phyloP scores from a whole-genome alignment of 2,113 vertebrate species.

The Balaenoptera acutorostrata region DNA sequence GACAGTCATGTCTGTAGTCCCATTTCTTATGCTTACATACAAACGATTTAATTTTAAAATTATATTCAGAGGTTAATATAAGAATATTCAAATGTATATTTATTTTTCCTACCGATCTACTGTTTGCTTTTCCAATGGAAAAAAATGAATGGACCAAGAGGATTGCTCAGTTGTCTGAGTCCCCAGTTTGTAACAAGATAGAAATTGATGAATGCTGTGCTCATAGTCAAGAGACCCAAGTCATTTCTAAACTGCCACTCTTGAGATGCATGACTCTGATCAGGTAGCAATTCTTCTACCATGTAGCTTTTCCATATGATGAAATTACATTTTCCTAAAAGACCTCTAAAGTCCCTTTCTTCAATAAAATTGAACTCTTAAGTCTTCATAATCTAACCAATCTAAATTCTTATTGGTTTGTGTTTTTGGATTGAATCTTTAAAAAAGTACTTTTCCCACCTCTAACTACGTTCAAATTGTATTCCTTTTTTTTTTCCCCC shows the following conservation, averaged over 20 bases:
- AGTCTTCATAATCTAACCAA: background rate
- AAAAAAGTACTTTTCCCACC: background rate
- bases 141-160: background rate
- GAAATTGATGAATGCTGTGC: background rate
- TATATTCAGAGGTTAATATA: background rate
- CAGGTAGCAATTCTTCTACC: background rate
- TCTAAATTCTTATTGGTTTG: background rate
- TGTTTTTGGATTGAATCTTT: background rate
- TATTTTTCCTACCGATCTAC: background rate
- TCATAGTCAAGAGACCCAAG: background rate
- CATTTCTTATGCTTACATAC: background rate
- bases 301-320: background rate
- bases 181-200: background rate
- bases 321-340: background rate
- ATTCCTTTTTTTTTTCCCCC: background rate
- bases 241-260: background rate
- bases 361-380: background rate
- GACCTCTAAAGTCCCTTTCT: background rate
- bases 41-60: background rate
- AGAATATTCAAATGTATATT: background rate
- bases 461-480: background rate
- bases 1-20: background rate
- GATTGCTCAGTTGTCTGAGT: background rate
- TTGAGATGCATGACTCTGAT: background rate
- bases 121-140: background rate